Conservation (phyloP, 2,888 invertebrate species). For the Trachelus iudaicus region DNA sequence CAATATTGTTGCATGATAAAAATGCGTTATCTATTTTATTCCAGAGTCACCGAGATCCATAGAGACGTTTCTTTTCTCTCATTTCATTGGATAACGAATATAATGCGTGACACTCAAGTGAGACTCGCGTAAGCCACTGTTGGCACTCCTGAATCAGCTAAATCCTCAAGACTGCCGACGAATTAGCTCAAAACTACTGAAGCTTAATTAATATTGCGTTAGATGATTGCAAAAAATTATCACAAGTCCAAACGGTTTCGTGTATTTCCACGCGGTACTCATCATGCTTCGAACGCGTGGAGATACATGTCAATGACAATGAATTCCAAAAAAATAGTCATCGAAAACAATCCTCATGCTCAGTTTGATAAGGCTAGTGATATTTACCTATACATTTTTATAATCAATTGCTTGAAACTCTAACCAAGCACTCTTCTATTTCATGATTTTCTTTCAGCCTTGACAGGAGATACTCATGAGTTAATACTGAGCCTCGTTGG, state of each 20-base stretch:
- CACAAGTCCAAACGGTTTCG: not conserved
- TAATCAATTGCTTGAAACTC: no score
- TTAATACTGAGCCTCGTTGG: no score
- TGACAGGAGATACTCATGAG: not conserved
- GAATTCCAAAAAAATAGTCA: not conserved
- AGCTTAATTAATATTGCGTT: not conserved
- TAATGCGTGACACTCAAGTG: not conserved
- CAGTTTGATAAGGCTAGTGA: no score
- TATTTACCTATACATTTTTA: no score
- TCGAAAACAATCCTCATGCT: not conserved
- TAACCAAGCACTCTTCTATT: no score
- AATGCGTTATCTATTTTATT: constrained; percentile 47
- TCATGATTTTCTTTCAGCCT: not conserved
- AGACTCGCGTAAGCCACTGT: not conserved
- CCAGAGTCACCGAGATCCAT: not conserved
- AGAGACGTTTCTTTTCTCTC: not conserved
- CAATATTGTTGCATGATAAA: constrained; percentile 59
- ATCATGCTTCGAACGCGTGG: not conserved
- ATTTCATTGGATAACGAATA: not conserved
- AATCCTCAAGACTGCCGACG: not conserved
- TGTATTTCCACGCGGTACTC: not conserved
- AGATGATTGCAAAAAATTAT: not conserved
- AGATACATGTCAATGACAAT: not conserved
- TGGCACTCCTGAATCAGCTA: not conserved
- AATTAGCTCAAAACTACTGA: not conserved